These are phyloP conservation scores for Hemitrygon akajei DNA, from an alignment of 2,797 vertebrate species.

Conservation along the genomic window DNA sequence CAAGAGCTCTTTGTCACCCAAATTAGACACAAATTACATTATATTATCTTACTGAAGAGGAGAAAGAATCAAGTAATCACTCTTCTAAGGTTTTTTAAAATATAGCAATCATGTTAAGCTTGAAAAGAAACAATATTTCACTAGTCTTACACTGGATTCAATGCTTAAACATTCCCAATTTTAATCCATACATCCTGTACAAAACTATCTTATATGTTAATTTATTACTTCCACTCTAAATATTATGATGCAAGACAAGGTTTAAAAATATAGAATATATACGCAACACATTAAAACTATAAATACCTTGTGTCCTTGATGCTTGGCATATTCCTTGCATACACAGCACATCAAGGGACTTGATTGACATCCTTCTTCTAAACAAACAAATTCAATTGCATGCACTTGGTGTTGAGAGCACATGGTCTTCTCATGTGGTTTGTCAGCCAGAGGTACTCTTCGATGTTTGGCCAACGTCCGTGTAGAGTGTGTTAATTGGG, in stretches of 20 bases:
- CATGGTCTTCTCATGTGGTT: constrained; percentile 94
- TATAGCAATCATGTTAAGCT: neutral
- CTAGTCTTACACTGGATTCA: neutral
- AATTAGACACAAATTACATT: neutral
- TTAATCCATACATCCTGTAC: neutral
- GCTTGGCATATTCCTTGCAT: constrained; percentile 97
- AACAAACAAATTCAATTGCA: constrained; percentile 93
- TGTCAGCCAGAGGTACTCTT: constrained; percentile 90
- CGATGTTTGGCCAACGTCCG: constrained; percentile 93
- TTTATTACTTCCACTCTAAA: constrained; percentile 36
- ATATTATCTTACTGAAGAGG: neutral
- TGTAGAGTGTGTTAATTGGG: constrained; percentile 91
- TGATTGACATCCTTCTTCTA: constrained; percentile 85
- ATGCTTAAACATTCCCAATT: neutral
- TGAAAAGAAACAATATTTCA: neutral
- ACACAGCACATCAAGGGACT: constrained; percentile 97
- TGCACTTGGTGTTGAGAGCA: constrained; percentile 95
- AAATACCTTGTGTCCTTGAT: constrained; percentile 93
- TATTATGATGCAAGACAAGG: neutral
- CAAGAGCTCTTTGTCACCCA: neutral
- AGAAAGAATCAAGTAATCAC: neutral
- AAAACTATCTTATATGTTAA: neutral
- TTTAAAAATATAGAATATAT: neutral
- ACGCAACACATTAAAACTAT: neutral
- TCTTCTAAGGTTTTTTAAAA: neutral